Evolutionary conservation across 2,113 vertebrate species (phyloP), one percentile per base, ranked within the genome.

Genomic region (Ailuropoda melanoleuca): DNA sequence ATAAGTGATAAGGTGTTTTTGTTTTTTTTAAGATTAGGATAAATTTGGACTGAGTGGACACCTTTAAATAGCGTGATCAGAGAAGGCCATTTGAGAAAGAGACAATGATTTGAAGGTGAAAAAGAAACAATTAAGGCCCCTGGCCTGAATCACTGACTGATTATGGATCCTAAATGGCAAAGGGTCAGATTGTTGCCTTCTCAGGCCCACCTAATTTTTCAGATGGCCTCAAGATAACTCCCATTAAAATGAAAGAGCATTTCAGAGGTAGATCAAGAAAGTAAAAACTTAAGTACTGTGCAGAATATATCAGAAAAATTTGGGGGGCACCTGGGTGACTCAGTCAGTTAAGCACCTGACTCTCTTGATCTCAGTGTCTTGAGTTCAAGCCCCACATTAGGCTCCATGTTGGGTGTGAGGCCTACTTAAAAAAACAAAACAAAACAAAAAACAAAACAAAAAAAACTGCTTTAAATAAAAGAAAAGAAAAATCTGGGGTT

Each of bases 231-330:
- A 68, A 64, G 72, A 84, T 3, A 91, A 21, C 55, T 24, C 14
- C 37, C 39, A 74, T 37, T 91, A 93, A 93, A 80, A 64, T 84
- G 29, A 95, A 93, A 82, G 43, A 74, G 48, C 14, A 94, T 37
- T 1, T 77, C 55, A 66, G 26, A 55, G 34, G 24, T 92, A 88
- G 11, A 86, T 31, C 6, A 92, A 48, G 31, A 62, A 87, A 93
- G n/a, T 31, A 95, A 78, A 92, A 53, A 80, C 64, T 55, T 8
- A 74, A 95, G 11, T 66, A 48, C 15, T 31, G 2, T 23, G 6
- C 74, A 80, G 13, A 81, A 46, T 48, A 62, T 2, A 88, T 29
- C 21, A 95, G 72, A 82, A 93, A 70, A 68, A 60, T 1, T 0
- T 64, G 8, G 4, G 18, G 17, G 34, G 17, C 1, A n/a, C 64